Percentiles rank a stretch among this genome's conserved stretches.
Conservation (phyloP, 1,140 invertebrate genomes). For the Lepidostoma basale region DNA sequence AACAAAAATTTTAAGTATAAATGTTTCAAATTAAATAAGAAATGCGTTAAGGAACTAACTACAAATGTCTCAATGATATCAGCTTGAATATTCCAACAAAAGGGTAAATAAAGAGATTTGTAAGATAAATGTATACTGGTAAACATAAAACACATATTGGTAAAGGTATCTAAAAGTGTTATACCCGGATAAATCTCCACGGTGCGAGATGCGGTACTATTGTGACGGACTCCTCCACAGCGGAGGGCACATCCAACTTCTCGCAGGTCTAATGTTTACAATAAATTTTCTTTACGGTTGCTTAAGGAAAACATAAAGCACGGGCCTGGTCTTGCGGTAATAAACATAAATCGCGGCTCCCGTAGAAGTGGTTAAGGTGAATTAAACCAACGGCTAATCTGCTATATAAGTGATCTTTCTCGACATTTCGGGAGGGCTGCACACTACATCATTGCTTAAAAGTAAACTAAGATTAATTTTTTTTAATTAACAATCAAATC, state of each 20-base stretch:
- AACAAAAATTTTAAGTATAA: too few species aligned
- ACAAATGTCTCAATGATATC: too few species aligned
- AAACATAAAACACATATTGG: neutral
- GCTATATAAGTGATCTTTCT: too few species aligned
- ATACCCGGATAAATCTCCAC: too few species aligned
- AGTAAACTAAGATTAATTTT: neutral
- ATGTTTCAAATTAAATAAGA: too few species aligned
- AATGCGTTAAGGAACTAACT: too few species aligned
- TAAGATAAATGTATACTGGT: neutral
- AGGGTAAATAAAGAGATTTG: neutral
- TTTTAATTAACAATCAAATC: neutral
- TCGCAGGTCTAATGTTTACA: neutral
- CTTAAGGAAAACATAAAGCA: neutral
- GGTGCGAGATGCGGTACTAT: too few species aligned
- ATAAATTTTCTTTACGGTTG: neutral
- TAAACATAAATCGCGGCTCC: neutral
- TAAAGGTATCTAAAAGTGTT: too few species aligned
- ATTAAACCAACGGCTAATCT: neutral
- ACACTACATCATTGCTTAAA: too few species aligned
- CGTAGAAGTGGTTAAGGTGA: neutral
- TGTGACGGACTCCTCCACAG: too few species aligned
- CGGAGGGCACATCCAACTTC: too few species aligned
- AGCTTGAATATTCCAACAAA: neutral
- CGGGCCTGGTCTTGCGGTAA: neutral
- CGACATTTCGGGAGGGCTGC: too few species aligned